Conservation (phyloP, 2,113 vertebrate species). For the Gallinago paraguaiae region DNA sequence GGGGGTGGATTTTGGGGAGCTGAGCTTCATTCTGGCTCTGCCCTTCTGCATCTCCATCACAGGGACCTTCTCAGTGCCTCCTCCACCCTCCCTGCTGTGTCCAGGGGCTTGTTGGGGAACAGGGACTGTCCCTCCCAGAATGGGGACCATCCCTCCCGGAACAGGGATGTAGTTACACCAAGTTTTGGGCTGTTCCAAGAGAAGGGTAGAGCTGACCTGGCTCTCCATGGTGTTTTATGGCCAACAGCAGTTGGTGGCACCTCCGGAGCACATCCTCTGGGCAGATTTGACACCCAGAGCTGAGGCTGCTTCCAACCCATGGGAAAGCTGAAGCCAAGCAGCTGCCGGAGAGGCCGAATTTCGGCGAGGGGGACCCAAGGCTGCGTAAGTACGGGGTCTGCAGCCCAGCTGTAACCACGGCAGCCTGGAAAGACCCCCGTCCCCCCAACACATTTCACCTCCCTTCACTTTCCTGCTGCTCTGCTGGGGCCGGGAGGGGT, state of each 20-base stretch:
- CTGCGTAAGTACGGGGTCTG: neutral
- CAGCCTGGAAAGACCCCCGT: no score
- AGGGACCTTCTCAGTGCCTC: neutral
- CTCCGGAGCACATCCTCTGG: neutral
- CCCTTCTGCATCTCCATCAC: accelerated
- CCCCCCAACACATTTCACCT: accelerated
- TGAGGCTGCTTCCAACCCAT: neutral
- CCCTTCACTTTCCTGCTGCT: neutral
- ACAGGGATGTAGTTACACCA: accelerated
- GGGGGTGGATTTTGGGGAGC: neutral
- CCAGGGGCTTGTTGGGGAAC: neutral
- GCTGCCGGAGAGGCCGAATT: neutral
- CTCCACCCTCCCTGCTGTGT: neutral
- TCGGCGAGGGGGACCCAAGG: neutral
- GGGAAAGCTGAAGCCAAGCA: neutral
- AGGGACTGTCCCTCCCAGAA: neutral
- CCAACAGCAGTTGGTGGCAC: neutral
- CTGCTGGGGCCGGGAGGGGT: no score
- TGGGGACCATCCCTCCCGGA: no score
- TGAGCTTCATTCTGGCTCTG: neutral
- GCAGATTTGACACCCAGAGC: neutral
- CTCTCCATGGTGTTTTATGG: accelerated
- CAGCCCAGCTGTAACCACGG: accelerated
- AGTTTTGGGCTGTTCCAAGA: neutral
- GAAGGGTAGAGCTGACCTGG: neutral